Evolutionary conservation across 2,113 vertebrate species (phyloP).

Genomic region (Ophiodon elongatus): DNA sequence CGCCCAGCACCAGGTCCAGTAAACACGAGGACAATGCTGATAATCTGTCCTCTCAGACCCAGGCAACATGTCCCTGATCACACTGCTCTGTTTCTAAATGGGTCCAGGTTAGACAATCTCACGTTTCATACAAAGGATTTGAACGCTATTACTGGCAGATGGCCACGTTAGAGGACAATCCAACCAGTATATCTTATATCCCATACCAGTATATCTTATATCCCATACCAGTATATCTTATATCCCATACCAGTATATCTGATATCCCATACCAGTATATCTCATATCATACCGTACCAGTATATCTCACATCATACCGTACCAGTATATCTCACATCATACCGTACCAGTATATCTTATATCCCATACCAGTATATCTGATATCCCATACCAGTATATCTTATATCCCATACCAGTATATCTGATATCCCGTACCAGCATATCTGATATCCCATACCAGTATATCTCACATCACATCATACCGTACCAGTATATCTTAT

Average conservation of each 20-base stretch:
- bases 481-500: no score
- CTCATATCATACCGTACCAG: no score
- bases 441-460: no score
- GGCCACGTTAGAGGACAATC: conserved; percentile 12
- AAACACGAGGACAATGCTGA: conserved; percentile 43
- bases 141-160: conserved; percentile 11
- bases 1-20: conserved; percentile 36
- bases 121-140: conserved; percentile 11
- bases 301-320: neutral
- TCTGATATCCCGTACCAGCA: no score
- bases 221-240: no score
- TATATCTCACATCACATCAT: no score
- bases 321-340: neutral
- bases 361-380: no score
- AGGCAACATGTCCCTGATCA: conserved; percentile 30
- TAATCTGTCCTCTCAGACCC: conserved; percentile 28
- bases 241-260: no score
- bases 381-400: no score
- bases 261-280: no score
- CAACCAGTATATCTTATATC: neutral
- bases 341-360: no score
- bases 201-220: neutral
- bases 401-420: no score
- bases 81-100: conserved; percentile 10
- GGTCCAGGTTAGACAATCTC: neutral